phyloP scores from a whole-genome alignment of 2,797 vertebrate genomes.

The Sebastes hubbsi region DNA sequence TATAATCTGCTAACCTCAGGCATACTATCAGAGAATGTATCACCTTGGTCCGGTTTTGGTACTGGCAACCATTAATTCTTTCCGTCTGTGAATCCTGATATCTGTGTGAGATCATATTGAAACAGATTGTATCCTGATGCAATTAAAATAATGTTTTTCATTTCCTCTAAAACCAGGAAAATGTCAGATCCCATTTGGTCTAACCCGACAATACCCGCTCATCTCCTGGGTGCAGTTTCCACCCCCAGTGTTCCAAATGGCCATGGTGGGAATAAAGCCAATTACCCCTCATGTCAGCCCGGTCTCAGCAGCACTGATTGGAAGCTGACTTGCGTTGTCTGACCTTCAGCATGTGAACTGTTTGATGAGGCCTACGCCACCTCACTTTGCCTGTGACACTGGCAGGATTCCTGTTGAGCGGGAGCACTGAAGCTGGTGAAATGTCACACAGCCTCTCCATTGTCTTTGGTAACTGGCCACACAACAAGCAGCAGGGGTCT shows the following conservation, averaged over 20 bases:
- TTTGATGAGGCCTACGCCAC: slow-evolving; percentile 49
- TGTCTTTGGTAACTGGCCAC: slow-evolving; percentile 54
- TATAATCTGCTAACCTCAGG: neutral
- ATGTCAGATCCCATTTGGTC: slow-evolving; percentile 11
- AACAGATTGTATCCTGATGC: neutral
- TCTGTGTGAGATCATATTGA: neutral
- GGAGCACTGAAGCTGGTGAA: slow-evolving; percentile 49
- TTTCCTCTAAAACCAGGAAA: neutral
- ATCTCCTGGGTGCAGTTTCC: neutral
- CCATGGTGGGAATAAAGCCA: slow-evolving; percentile 40
- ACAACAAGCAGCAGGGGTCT: slow-evolving; percentile 51
- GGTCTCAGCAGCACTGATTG: slow-evolving; percentile 21
- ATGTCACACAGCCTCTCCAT: slow-evolving; percentile 58
- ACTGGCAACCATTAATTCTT: neutral
- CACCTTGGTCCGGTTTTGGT: neutral
- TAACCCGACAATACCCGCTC: slow-evolving; percentile 8
- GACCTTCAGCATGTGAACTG: slow-evolving; percentile 58
- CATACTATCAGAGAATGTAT: neutral
- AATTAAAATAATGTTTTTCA: neutral
- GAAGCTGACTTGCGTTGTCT: slow-evolving; percentile 35
- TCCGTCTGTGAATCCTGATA: neutral
- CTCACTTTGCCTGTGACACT: slow-evolving; percentile 44
- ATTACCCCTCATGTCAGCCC: slow-evolving; percentile 46
- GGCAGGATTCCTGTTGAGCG: slow-evolving; percentile 58
- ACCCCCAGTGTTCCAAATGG: neutral